phyloP scores from a whole-genome alignment of 1,140 invertebrate genomes.

The Uloborus diversus region DNA sequence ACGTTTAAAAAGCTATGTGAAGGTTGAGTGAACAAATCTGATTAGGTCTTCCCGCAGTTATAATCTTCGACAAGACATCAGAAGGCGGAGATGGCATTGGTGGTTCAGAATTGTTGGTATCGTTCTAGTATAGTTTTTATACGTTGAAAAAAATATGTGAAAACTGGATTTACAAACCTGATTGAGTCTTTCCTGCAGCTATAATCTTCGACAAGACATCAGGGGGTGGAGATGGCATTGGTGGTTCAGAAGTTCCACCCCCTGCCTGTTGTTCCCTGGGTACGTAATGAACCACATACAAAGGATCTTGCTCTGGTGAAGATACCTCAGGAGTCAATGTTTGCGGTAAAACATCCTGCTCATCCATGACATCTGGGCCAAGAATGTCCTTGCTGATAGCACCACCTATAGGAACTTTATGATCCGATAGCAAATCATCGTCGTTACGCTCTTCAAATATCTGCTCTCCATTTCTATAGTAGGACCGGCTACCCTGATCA shows the following conservation, averaged over 20 bases:
- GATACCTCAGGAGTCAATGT: neutral
- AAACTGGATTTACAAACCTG: too few relatives aligned
- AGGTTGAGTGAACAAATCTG: too few relatives aligned
- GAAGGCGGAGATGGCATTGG: neutral
- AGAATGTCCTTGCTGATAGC: conserved; percentile 26
- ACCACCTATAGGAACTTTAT: conserved; percentile 38
- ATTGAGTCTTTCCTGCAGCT: conserved; percentile 18
- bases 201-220: conserved; percentile 29
- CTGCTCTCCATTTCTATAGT: neutral
- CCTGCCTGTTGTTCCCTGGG: conserved; percentile 16
- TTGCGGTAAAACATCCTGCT: neutral
- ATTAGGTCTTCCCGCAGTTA: conserved; percentile 31
- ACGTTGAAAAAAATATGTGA: too few relatives aligned
- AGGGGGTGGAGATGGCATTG: neutral
- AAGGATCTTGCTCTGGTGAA: conserved; percentile 13
- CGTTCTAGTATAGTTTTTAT: too few relatives aligned
- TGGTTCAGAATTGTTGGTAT: neutral
- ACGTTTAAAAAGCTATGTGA: too few relatives aligned
- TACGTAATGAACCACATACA: conserved; percentile 48
- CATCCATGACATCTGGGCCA: conserved; percentile 16
- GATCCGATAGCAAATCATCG: neutral
- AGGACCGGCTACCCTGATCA: neutral
- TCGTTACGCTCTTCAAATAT: conserved; percentile 40
- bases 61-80: conserved; percentile 20
- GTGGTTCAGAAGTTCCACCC: neutral